phyloP scores from a whole-genome alignment of 2,888 invertebrate species.

The Pachliopta kotzebuea region DNA sequence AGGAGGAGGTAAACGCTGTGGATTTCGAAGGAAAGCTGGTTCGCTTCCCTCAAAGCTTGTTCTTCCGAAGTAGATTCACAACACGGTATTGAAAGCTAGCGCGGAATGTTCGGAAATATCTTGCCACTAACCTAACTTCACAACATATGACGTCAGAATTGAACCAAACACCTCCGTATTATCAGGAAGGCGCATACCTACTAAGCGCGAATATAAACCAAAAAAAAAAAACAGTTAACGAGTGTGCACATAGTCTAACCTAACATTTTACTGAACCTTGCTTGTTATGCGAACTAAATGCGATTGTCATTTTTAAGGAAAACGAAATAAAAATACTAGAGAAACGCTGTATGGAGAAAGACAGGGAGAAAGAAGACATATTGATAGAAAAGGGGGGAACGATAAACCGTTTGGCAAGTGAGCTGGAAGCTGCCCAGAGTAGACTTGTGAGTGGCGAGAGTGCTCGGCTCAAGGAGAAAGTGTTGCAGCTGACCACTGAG shows the following conservation, averaged over 20 bases:
- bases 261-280: neutral
- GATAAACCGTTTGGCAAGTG: constrained; percentile 82
- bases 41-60: neutral
- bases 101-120: too few species aligned
- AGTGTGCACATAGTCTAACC: too few species aligned
- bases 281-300: neutral
- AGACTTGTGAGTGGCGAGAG: constrained; percentile 65
- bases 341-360: constrained; percentile 77
- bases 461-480: constrained; percentile 62
- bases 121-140: neutral
- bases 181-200: too few species aligned
- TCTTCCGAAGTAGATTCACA: neutral
- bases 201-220: too few species aligned
- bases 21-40: too few species aligned
- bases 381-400: constrained; percentile 82
- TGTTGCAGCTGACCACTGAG: constrained; percentile 68
- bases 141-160: neutral
- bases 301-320: constrained; percentile 46
- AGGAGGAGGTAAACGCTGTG: too few species aligned
- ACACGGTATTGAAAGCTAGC: too few species aligned
- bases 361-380: constrained; percentile 81
- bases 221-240: too few species aligned
- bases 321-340: constrained; percentile 78
- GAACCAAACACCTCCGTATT: too few species aligned
- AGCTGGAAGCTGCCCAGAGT: constrained; percentile 81